phyloP scores from a whole-genome alignment of 2,888 invertebrate genomes.

The Graphium colonna region DNA sequence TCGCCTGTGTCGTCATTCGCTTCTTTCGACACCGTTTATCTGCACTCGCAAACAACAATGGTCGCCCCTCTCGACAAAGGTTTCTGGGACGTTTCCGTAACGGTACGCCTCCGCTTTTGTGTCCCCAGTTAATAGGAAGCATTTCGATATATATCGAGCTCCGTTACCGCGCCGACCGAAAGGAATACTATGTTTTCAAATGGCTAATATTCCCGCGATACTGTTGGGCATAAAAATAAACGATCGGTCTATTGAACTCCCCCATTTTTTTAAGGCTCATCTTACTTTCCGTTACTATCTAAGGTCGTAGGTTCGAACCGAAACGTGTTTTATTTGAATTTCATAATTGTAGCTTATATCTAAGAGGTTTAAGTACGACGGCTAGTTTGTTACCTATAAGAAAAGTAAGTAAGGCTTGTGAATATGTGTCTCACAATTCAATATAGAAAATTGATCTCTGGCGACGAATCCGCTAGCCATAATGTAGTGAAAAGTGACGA shows the following conservation, averaged over 20 bases:
- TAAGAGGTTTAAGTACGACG: conserved; percentile 18
- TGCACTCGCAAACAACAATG: conserved; percentile 58
- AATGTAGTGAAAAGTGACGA: conserved; percentile 51
- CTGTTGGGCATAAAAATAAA: neutral
- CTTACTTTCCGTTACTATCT: neutral
- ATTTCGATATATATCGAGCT: conserved; percentile 16
- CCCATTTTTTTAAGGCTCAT: too few relatives aligned
- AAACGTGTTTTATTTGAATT: too few relatives aligned
- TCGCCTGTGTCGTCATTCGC: conserved; percentile 42
- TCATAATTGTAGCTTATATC: too few relatives aligned
- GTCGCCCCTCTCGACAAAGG: conserved; percentile 54
- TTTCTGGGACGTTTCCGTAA: conserved; percentile 64
- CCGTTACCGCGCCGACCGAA: conserved; percentile 12
- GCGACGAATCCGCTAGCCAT: neutral
- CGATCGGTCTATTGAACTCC: neutral
- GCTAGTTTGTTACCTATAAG: conserved; percentile 30
- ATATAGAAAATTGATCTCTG: neutral
- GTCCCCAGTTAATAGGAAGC: conserved; percentile 53
- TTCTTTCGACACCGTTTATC: conserved; percentile 46
- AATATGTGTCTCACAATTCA: too few relatives aligned
- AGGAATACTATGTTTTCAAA: neutral
- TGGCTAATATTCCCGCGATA: neutral
- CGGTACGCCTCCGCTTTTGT: conserved; percentile 62
- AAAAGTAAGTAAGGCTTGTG: too few relatives aligned
- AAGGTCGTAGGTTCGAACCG: neutral